These are phyloP conservation scores for Stenurella melanura DNA, from an alignment of 2,888 invertebrate species.

Conservation along the genomic window DNA sequence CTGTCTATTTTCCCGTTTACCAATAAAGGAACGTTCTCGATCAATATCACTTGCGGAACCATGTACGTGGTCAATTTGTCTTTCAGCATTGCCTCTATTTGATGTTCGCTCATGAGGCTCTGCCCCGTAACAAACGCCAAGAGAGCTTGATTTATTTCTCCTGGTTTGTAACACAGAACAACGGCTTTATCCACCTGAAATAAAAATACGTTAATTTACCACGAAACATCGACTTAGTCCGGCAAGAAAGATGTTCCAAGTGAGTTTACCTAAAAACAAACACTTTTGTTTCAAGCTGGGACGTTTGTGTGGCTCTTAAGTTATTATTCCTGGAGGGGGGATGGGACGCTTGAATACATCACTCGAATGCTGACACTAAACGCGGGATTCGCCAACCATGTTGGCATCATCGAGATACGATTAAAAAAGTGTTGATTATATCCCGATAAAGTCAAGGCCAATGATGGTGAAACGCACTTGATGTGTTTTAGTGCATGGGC, in stretches of 20 bases:
- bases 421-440: too few relatives aligned
- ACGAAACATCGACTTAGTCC: not conserved
- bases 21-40: constrained; percentile 85
- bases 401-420: too few relatives aligned
- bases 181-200: constrained; percentile 81
- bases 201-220: not conserved
- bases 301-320: too few relatives aligned
- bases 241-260: not conserved
- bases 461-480: too few relatives aligned
- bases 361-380: too few relatives aligned
- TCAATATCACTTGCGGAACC: constrained; percentile 85
- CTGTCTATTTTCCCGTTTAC: constrained; percentile 93
- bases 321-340: too few relatives aligned
- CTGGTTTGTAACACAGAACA: constrained; percentile 87
- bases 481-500: too few relatives aligned
- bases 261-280: constrained; percentile 7
- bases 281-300: too few relatives aligned
- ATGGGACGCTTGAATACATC: too few relatives aligned
- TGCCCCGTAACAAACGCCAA: constrained; percentile 79
- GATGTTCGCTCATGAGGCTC: constrained; percentile 74
- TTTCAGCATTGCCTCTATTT: constrained; percentile 81
- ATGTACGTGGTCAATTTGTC: constrained; percentile 84
- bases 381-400: too few relatives aligned
- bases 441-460: too few relatives aligned
- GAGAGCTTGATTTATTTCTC: constrained; percentile 82